Percentiles rank a stretch among this genome's conserved stretches.
These are phyloP conservation scores for Mus spretus DNA, from an alignment of 2,797 vertebrate genomes.

Conservation along the genomic window DNA sequence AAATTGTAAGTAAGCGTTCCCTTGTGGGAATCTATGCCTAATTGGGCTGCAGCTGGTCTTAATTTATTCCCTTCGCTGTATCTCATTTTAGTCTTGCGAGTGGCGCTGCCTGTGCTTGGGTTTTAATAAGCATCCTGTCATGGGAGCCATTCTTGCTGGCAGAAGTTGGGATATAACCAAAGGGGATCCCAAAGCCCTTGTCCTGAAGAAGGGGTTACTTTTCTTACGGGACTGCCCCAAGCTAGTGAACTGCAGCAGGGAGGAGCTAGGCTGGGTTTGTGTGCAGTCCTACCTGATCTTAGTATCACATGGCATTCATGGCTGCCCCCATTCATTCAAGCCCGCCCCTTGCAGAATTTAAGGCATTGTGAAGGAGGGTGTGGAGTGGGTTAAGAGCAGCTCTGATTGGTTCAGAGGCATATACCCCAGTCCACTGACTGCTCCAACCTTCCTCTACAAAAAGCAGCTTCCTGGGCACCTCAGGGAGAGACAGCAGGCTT, in stretches of 20 bases:
- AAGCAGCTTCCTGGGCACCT: not conserved
- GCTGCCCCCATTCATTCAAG: not conserved
- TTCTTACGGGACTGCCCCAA: not conserved
- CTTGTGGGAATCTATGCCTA: constrained; percentile 67
- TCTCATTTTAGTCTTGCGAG: constrained; percentile 61
- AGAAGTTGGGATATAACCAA: not conserved
- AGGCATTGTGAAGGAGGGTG: not conserved
- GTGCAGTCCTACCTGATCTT: not conserved
- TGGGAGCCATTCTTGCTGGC: constrained; percentile 44
- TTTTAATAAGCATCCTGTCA: constrained; percentile 55
- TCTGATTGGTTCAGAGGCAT: not conserved
- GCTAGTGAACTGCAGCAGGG: not conserved
- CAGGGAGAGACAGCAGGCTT: not conserved
- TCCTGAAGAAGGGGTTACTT: constrained; percentile 13
- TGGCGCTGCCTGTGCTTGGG: constrained; percentile 36
- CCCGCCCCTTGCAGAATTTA: not conserved
- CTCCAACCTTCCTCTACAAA: not conserved
- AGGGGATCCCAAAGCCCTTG: constrained; percentile 6
- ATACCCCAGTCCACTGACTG: not conserved
- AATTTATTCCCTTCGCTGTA: constrained; percentile 71
- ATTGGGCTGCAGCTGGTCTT: constrained; percentile 79
- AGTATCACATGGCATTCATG: not conserved
- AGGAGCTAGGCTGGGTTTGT: not conserved
- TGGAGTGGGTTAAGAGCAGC: not conserved
- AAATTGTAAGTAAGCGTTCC: constrained; percentile 73